These are phyloP conservation scores for Lagocephalus sceleratus DNA, from an alignment of 2,797 vertebrate genomes.

Conservation along the genomic window DNA sequence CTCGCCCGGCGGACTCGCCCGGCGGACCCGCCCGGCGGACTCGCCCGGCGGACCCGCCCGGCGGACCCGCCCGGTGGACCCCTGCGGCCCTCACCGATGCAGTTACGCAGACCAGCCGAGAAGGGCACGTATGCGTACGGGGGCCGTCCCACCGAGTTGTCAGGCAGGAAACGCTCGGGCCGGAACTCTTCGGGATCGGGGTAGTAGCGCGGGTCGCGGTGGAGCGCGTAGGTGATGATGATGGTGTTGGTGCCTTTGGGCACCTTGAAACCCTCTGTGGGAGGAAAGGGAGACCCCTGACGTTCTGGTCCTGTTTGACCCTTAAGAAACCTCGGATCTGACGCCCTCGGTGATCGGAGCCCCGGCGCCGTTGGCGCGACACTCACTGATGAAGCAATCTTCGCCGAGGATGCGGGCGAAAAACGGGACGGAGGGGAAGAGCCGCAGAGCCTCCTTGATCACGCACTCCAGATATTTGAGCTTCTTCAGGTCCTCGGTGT, in stretches of 20 bases:
- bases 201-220: conserved; percentile 84
- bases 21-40: not conserved
- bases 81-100: conserved; percentile 80
- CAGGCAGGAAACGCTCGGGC: conserved; percentile 86
- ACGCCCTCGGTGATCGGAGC: not conserved
- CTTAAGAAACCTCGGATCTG: not conserved
- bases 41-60: not conserved
- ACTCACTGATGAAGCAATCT: conserved; percentile 85
- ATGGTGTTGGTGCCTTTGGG: conserved; percentile 77
- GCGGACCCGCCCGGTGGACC: not conserved
- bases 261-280: conserved; percentile 80
- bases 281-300: not conserved
- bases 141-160: conserved; percentile 82
- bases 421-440: conserved; percentile 90
- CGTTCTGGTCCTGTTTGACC: too few species aligned
- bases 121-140: conserved; percentile 89
- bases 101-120: conserved; percentile 94
- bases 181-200: conserved; percentile 88
- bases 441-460: conserved; percentile 88
- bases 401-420: conserved; percentile 82
- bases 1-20: not conserved
- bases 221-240: conserved; percentile 82
- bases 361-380: conserved; percentile 7
- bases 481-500: conserved; percentile 85
- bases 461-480: conserved; percentile 90